These are phyloP conservation scores for Solea senegalensis DNA, from an alignment of 2,113 vertebrate genomes.

Conservation along the genomic window DNA sequence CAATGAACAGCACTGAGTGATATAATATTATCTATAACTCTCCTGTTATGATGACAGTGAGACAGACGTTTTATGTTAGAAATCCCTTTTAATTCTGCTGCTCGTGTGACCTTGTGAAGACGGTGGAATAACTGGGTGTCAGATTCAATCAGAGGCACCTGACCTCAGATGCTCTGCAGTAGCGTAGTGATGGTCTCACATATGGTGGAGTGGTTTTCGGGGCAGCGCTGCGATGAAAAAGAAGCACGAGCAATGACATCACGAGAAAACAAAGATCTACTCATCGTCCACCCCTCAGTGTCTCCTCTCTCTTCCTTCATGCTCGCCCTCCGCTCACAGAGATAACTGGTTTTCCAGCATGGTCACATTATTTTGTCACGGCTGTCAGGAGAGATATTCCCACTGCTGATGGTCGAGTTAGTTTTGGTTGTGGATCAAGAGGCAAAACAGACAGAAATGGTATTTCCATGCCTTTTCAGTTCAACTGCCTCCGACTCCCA, in stretches of 20 bases:
- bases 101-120: background rate
- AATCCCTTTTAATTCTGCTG: background rate
- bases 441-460: constrained; percentile 52
- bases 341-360: constrained; percentile 66
- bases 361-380: constrained; percentile 46
- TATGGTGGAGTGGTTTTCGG: background rate
- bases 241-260: constrained; percentile 18
- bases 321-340: constrained; percentile 20
- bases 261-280: constrained; percentile 39
- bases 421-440: constrained; percentile 72
- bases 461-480: constrained; percentile 62
- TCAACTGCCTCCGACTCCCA: constrained; percentile 47
- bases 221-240: constrained; percentile 5
- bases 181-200: background rate
- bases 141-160: constrained; percentile 19
- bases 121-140: constrained; percentile 14
- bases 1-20: constrained; percentile 1
- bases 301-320: constrained; percentile 13
- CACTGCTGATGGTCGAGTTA: constrained; percentile 57
- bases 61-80: too few relatives aligned
- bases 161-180: constrained; percentile 12
- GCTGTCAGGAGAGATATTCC: constrained; percentile 56
- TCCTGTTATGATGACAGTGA: too few relatives aligned
- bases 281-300: background rate
- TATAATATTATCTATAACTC: background rate